Evolutionary conservation across 2,888 invertebrate species (phyloP), one percentile per base, ranked within the genome.

Genomic region (Cantharis rufa): DNA sequence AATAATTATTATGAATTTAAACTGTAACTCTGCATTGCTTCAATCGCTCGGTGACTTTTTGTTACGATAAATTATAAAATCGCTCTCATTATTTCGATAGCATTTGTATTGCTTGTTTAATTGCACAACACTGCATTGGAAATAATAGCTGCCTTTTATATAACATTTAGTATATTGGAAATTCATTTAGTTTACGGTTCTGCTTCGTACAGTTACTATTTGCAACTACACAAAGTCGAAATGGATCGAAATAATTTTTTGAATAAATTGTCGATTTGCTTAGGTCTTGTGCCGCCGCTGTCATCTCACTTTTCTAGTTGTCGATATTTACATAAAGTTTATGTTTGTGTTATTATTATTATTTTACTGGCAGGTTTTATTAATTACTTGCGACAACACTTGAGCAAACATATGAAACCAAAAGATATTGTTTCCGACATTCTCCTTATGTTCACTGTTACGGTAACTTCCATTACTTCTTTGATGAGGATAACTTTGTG

Each of bases 301-400:
- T 32, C 13, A 13, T 48, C 5, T n/a, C n/a, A 48, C 2, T 1
- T n/a, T n/a, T 1, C 0, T 0, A n/a, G n/a, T 0, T 48, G n/a
- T n/a, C n/a, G 48, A 4, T 48, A 48, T 48, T 48, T 48, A 48
- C 48, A 48, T 48, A 48, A 48, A 48, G 7, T n/a, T n/a, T 48
- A 48, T n/a, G 2, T 7, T 48, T 48, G 3, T 11, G 48, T 48
- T 0, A 48, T 48, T 48, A n/a, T 1, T 48, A 48, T 48, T n/a
- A 48, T 13, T n/a, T 0, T 5, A n/a, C 5, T n/a, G 11, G 48
- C 2, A n/a, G 1, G 13, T n/a, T n/a, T 48, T 4, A 4, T 13
- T 0, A 4, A 13, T 5, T 13, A 1, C 4, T 4, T 32, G 0
- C 13, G 1, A 28, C 13, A 0, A 4, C 4, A 4, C 3, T 1